Percentiles rank a stretch among this genome's conserved stretches.
These are phyloP conservation scores for Crotalus helleri DNA, from an alignment of 2,113 vertebrate species.

Conservation along the genomic window DNA sequence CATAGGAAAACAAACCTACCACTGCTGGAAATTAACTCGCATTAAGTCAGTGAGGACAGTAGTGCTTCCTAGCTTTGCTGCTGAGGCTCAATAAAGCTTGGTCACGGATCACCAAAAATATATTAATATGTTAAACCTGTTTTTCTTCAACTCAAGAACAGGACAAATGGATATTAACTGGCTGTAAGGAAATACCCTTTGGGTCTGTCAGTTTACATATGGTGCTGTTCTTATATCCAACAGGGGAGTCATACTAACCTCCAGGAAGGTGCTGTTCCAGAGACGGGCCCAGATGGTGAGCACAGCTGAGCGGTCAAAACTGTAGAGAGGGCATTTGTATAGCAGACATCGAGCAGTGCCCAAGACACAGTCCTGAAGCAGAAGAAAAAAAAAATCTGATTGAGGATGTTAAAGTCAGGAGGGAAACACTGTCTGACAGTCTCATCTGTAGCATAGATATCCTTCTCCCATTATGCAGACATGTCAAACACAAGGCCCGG, in stretches of 20 bases:
- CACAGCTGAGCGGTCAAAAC: slow-evolving; percentile 77
- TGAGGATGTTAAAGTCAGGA: neutral
- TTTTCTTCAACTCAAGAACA: neutral
- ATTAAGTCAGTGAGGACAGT: neutral
- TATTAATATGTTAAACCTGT: neutral
- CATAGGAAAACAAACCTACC: neutral
- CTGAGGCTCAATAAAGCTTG: neutral
- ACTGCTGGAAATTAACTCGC: neutral
- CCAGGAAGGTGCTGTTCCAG: slow-evolving; percentile 93
- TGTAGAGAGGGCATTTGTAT: slow-evolving; percentile 84
- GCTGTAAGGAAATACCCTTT: neutral
- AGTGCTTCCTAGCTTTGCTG: neutral
- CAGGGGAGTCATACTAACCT: slow-evolving; percentile 65
- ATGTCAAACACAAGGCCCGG: too few species aligned
- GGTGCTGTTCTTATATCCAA: neutral
- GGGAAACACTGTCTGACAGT: neutral
- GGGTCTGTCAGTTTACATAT: neutral
- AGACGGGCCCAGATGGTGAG: slow-evolving; percentile 81
- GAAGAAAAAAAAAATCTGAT: fast-evolving
- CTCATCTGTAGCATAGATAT: neutral
- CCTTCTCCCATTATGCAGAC: neutral
- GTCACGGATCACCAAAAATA: neutral
- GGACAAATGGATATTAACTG: neutral
- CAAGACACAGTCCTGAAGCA: slow-evolving; percentile 78
- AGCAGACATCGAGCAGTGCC: slow-evolving; percentile 80